Percentiles rank a stretch among this genome's conserved stretches.
These are phyloP conservation scores for Spea hammondii DNA, from an alignment of 2,797 vertebrate genomes.

Conservation along the genomic window DNA sequence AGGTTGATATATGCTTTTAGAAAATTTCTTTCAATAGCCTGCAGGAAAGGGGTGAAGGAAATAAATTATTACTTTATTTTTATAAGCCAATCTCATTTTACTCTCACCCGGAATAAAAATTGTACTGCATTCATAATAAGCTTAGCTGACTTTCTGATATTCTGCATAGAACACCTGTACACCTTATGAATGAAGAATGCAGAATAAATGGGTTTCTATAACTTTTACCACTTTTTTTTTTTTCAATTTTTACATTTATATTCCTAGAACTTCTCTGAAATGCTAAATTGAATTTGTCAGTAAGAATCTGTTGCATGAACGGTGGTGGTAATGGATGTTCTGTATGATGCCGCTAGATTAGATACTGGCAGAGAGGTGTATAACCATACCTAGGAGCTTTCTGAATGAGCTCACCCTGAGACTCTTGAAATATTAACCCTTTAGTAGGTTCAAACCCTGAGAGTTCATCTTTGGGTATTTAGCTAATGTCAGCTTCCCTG, in stretches of 20 bases:
- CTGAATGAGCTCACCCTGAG: too few relatives aligned
- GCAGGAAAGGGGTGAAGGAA: not conserved
- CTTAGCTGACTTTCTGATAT: constrained; percentile 20
- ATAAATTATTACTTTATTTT: constrained; percentile 7
- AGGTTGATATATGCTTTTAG: constrained; percentile 11
- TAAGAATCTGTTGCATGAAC: constrained; percentile 12
- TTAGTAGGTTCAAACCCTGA: too few relatives aligned
- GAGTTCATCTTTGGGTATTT: too few relatives aligned
- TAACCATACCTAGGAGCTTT: too few relatives aligned
- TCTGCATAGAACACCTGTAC: constrained; percentile 24
- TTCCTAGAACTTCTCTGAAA: constrained; percentile 24
- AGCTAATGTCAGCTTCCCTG: too few relatives aligned
- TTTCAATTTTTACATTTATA: constrained; percentile 32
- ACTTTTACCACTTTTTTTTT: constrained; percentile 2
- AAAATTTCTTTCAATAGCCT: not conserved
- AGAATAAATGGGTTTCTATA: constrained; percentile 33
- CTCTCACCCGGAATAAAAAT: constrained; percentile 30
- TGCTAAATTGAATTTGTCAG: constrained; percentile 37
- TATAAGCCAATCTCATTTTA: constrained; percentile 37
- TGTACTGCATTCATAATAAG: constrained; percentile 16
- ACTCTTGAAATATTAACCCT: too few relatives aligned
- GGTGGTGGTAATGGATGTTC: too few relatives aligned
- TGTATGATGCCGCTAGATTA: too few relatives aligned
- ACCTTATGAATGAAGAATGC: constrained; percentile 15
- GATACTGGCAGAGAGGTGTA: too few relatives aligned